Percentiles rank a stretch among this genome's conserved stretches.
Conservation (phyloP, 2,113 vertebrate species). For the Apus apus region DNA sequence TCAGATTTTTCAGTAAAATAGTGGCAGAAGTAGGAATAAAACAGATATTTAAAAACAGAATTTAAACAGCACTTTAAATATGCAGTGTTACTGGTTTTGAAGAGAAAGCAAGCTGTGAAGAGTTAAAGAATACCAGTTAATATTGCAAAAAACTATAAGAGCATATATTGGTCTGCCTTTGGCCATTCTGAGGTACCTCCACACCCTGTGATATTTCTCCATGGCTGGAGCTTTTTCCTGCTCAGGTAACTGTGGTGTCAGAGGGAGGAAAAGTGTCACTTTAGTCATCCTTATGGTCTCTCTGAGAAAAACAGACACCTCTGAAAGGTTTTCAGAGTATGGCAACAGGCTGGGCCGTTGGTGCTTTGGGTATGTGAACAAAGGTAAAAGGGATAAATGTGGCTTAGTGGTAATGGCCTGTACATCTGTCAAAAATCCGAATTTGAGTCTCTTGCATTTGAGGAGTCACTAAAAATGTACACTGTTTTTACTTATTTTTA, state of each 20-base stretch:
- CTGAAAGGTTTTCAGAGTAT: neutral
- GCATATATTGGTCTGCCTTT: neutral
- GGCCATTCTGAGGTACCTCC: neutral
- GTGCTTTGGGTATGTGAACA: neutral
- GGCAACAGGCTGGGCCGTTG: neutral
- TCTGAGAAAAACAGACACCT: neutral
- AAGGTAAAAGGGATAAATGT: neutral
- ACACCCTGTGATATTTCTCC: fast-evolving
- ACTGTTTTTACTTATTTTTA: neutral
- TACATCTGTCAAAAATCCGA: neutral
- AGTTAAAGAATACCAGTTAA: neutral
- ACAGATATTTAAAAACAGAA: neutral
- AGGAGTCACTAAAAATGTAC: neutral
- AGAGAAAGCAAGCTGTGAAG: neutral
- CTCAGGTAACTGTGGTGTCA: neutral
- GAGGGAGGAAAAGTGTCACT: neutral
- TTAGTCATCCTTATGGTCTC: neutral
- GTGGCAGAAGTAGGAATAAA: neutral
- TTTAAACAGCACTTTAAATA: conserved; percentile 1
- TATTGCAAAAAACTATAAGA: neutral
- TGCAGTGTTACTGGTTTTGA: neutral
- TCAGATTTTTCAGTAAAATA: neutral
- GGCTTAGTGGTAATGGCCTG: neutral
- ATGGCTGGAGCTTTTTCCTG: neutral
- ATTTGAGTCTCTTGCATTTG: neutral